Base-by-base conservation (phyloP, 1,140 invertebrate genomes). In the Coenobita brevimanus region DNA sequence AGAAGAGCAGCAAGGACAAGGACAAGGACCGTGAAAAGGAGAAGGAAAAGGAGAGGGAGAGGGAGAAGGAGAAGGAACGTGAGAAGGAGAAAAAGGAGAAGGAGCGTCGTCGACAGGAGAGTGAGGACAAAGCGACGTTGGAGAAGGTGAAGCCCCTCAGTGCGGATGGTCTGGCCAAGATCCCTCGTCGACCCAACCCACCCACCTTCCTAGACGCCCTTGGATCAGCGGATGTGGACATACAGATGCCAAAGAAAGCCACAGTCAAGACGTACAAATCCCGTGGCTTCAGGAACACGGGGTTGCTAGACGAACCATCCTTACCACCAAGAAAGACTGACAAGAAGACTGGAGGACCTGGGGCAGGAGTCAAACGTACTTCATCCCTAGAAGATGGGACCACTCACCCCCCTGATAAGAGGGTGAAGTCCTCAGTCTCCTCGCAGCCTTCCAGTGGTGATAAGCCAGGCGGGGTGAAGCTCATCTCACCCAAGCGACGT, bases 401-500 rank as follows among this genome's bases (percentile, higher is more conserved):
- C 17, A 2, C 57, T 24, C 27, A 60, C 10, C 76, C 46, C 1
- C 57, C 78, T 13, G 89, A 89, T 30, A 89, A 89, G 41, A 76
- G 79, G n/a, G 27, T 79, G 43, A 83, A 78, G 57, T 75, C 78
- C 3, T 83, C 89, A 8, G 79, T 82, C 0, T 89, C 89, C 15
- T 90, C 87, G 2, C 50, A 38, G 43, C 82, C 89, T 8, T 82
- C 80, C 54, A 85, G 3, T 38, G 50, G 43, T 0, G 89, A 90
- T 60, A 82, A 88, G 50, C 89, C 89, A 21, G 89, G 89, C 17
- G 89, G 89, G 54, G 83, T 89, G 17, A 90, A 90, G 67, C 82
- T 90, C 62, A 90, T 90, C 33, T 90, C 89, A 6, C 89, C 89
- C 41, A 90, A 90, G 69, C 75, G 89, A 81, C 89, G 89, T 90